Base-by-base conservation (phyloP, 2,888 invertebrate species). In the Yponomeuta malinellus region DNA sequence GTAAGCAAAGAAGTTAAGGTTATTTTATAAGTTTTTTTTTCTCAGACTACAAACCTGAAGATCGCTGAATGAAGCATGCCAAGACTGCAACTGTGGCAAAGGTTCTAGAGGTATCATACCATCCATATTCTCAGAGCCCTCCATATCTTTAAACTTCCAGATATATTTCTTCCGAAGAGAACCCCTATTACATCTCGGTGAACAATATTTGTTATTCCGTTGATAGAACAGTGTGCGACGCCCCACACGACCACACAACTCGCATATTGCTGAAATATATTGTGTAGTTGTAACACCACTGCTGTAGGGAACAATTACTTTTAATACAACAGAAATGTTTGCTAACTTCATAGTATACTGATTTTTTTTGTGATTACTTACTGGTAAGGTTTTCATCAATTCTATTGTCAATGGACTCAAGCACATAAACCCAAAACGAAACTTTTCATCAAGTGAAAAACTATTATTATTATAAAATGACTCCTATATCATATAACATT, bases 101-200 rank as follows among this genome's bases (percentile, higher is more conserved):
- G 93, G 92, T 78, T 93, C 92, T 73, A 92, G 74, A 10, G 93
- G 93, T 72, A 93, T 92, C 78, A 91, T 79, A 6, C 91, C 93
- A 71, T 84, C 90, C 87, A 93, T 88, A 76, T 92, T 90, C 74
- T 92, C 92, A 23, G 90, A 81, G 63, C 87, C 86, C 77, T 92
- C 93, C 91, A 90, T 92, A 68, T 91, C 81, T 76, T 82, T 88
- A 73, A 92, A 92, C 74, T 83, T 82, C 89, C 90, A 91, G 74
- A 83, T 89, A 75, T 78, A 80, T 72, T 83, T 78, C n/a, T 80
- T 79, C 72, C 84, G 81, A 70, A 84, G 79, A 12, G 75, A 74
- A 82, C 88, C 90, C 31, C 78, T 73, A 75, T 85, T 78, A 75
- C 92, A 92, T 85, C 88, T 78, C 74, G 86, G 79, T 4, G 90